Base-by-base conservation (phyloP, 1,140 invertebrate species). In the Batillaria attramentaria region DNA sequence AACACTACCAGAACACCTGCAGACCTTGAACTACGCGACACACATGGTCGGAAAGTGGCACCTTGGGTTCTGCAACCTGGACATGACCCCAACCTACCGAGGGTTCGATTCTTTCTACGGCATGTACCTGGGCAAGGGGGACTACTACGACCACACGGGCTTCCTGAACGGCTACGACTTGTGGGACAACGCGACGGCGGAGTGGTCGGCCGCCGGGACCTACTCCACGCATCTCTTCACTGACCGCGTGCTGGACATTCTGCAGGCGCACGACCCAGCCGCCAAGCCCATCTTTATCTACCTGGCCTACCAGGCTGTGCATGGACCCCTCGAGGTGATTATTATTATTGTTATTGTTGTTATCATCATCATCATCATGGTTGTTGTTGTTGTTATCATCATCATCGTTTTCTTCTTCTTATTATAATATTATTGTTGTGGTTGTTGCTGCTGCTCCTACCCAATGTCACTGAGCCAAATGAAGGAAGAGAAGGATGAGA, bases 1-100 rank as follows among this genome's bases (percentile, higher is more conserved):
- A 18, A 87, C 88, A 10, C 31, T 91, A 4, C 86, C 90, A 4
- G 80, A 89, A 62, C 86, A 84, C 42, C 60, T 89, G 39, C 80
- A 83, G 42, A 80, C 86, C n/a, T 79, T 81, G 66, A 87, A 86
- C 1, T 91, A 91, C 73, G 66, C 79, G n/a, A 91, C 88, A 3
- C 90, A 91, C 77, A 83, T 83, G 66, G 85, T 91, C 10, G 90
- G 90, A 0, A 91, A 91, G 81, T 91, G 91, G 90, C 90, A 91
- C 81, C 74, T 91, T 13, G 91, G 91, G 10, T 91, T 89, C 84
- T 91, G 86, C 78, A 87, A 87, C 60, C 79, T 87, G 54, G 81
- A 87, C 24, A 90, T 85, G 79, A 72, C 82, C 0, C 91, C 91
- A 16, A 86, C 79, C 4, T 79, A 84, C 39, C 72, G 90, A 31